Conservation (phyloP, 2,113 vertebrate genomes). For the Carassius auratus region DNA sequence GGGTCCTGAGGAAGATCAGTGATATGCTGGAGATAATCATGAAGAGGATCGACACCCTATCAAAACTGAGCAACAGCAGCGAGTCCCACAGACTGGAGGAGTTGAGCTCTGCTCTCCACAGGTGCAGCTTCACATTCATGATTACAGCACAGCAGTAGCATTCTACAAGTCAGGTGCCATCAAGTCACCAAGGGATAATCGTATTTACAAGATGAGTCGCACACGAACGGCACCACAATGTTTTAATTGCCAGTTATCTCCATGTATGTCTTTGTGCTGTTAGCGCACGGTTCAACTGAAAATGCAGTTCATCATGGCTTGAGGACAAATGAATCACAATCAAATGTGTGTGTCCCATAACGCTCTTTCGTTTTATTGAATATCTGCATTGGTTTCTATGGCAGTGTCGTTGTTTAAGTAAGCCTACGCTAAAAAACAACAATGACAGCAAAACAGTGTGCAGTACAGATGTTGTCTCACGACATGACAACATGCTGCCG, state of each 20-base stretch:
- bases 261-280: constrained; percentile 1
- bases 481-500: no score
- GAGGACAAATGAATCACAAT: background rate
- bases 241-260: background rate
- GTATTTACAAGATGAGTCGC: background rate
- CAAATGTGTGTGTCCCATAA: no score
- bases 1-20: constrained; percentile 90
- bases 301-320: background rate
- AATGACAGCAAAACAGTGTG: no score
- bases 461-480: no score
- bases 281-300: background rate
- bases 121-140: constrained; percentile 71
- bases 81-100: constrained; percentile 81
- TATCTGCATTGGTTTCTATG: no score
- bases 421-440: no score
- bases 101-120: constrained; percentile 80
- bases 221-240: background rate
- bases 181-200: background rate
- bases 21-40: constrained; percentile 95
- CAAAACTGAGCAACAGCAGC: constrained; percentile 85
- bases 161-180: background rate
- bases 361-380: no score
- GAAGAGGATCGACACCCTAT: constrained; percentile 89
- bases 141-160: background rate
- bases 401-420: no score